Evolutionary conservation across 1,140 invertebrate genomes (phyloP).

Genomic region (Ridgeia piscesae): DNA sequence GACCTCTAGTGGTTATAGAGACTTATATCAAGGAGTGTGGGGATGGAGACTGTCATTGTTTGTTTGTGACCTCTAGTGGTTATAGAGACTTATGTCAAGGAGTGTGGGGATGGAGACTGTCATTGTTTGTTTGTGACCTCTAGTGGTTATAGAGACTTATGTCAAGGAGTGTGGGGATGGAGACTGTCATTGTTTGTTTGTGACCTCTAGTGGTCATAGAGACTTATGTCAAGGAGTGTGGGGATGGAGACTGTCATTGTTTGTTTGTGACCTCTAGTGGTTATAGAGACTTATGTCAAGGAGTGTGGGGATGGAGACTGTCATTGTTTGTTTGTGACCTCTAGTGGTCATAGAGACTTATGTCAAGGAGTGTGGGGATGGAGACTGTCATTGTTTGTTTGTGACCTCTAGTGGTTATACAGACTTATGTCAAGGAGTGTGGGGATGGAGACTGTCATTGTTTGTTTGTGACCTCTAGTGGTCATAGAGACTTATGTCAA

Average conservation of each 20-base stretch:
- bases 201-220: background rate
- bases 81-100: background rate
- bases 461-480: background rate
- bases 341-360: background rate
- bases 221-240: background rate
- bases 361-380: background rate
- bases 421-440: background rate
- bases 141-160: background rate
- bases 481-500: background rate
- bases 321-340: background rate
- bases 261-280: background rate
- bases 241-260: background rate
- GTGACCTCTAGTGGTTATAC: background rate
- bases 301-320: background rate
- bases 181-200: background rate
- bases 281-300: background rate
- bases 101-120: background rate
- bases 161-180: background rate
- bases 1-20: background rate
- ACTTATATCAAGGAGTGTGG: background rate
- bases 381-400: background rate
- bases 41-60: background rate
- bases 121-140: no score
- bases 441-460: background rate
- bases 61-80: background rate